Evolutionary conservation across 2,888 invertebrate species (phyloP).

Genomic region (Itoplectis maculator): DNA sequence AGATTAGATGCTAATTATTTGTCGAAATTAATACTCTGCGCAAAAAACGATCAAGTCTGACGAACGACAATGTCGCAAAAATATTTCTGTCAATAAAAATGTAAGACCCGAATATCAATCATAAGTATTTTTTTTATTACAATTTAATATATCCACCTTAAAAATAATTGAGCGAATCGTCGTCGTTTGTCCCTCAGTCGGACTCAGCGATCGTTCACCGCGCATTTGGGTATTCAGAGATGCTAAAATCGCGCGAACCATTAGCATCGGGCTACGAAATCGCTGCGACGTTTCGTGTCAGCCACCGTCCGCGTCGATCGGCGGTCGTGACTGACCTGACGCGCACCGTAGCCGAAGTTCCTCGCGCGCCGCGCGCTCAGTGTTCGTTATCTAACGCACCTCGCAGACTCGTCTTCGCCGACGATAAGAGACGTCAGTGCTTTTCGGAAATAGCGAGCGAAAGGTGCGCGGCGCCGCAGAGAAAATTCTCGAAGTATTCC

Average conservation of each 20-base stretch:
- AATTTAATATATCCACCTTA: not conserved
- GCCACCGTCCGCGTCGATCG: not conserved
- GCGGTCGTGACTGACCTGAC: not conserved
- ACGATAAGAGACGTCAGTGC: conserved; percentile 56
- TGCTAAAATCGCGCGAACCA: conserved; percentile 1
- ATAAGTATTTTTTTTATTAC: not conserved
- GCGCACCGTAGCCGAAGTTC: conserved; percentile 17
- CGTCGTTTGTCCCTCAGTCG: too few relatives aligned
- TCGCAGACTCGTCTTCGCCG: not conserved
- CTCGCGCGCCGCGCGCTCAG: not conserved
- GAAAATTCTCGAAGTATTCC: not conserved
- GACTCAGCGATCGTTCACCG: not conserved
- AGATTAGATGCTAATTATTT: not conserved
- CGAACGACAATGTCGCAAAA: not conserved
- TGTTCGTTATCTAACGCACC: conserved; percentile 50
- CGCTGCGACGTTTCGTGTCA: not conserved
- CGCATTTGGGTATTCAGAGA: not conserved
- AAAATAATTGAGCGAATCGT: too few relatives aligned
- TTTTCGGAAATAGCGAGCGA: conserved; percentile 27
- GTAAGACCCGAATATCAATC: too few relatives aligned
- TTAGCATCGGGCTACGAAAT: conserved; percentile 14
- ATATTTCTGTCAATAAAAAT: too few relatives aligned
- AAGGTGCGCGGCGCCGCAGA: not conserved
- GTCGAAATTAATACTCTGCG: not conserved
- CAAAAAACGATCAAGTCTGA: not conserved